These are phyloP conservation scores for Pammene fasciana DNA, from an alignment of 2,888 invertebrate genomes.

Conservation along the genomic window DNA sequence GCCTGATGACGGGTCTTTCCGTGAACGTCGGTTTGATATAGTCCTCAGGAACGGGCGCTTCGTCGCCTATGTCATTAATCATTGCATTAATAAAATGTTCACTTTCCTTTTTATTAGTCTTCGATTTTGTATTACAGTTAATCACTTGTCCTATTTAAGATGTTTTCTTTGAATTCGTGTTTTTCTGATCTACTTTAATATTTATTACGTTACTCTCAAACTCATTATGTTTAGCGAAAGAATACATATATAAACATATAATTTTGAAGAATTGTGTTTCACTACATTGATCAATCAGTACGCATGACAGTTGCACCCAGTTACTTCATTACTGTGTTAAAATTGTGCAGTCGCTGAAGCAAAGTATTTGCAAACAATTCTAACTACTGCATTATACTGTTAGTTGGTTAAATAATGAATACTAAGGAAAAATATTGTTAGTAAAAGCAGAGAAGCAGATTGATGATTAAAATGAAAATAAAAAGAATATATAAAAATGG, in stretches of 20 bases:
- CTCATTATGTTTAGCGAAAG: slow-evolving; percentile 65
- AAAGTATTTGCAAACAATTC: slow-evolving; percentile 60
- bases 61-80: slow-evolving; percentile 89
- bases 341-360: slow-evolving; percentile 77
- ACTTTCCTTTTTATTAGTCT: slow-evolving; percentile 51
- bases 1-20: slow-evolving; percentile 98
- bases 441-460: slow-evolving; percentile 61
- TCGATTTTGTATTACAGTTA: slow-evolving; percentile 63
- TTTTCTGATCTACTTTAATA: slow-evolving; percentile 55
- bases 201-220: slow-evolving; percentile 63
- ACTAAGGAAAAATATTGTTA: slow-evolving; percentile 52
- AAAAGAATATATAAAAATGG: slow-evolving; percentile 46
- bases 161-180: slow-evolving; percentile 76
- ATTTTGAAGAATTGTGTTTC: slow-evolving; percentile 59
- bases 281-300: slow-evolving; percentile 71
- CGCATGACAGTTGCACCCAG: slow-evolving; percentile 80
- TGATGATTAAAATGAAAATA: slow-evolving; percentile 50
- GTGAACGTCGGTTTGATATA: slow-evolving; percentile 99
- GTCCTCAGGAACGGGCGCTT: slow-evolving; percentile 96
- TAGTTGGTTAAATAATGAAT: slow-evolving; percentile 24
- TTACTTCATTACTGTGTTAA: slow-evolving; percentile 58
- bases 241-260: slow-evolving; percentile 59
- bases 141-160: slow-evolving; percentile 69
- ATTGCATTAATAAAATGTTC: slow-evolving; percentile 57
- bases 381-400: slow-evolving; percentile 54